Conservation (phyloP, 2,113 vertebrate genomes). For the Pyrgilauda ruficollis region DNA sequence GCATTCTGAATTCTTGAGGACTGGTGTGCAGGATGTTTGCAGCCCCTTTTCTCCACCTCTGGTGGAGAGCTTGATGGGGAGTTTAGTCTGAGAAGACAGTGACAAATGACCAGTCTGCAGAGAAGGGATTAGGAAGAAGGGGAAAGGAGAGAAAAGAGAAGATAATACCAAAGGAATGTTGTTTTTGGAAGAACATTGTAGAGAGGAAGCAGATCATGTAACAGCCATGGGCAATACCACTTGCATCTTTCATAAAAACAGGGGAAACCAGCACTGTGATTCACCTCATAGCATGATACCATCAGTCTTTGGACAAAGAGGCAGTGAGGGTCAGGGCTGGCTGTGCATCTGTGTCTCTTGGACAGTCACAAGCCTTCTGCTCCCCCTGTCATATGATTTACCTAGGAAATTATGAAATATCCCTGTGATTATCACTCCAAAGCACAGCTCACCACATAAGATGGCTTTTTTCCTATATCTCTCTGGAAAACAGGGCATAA, state of each 20-base stretch:
- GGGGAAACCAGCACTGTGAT: background rate
- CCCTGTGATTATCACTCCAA: background rate
- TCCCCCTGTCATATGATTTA: background rate
- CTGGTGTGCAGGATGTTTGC: background rate
- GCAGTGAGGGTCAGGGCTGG: background rate
- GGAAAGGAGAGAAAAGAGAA: slow-evolving; percentile 11
- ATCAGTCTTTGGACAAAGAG: background rate
- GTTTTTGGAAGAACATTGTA: slow-evolving; percentile 38
- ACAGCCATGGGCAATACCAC: slow-evolving; percentile 26
- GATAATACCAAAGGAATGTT: slow-evolving; percentile 48
- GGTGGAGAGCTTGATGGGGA: background rate
- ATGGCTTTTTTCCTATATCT: background rate
- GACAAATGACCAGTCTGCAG: background rate
- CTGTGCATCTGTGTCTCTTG: background rate
- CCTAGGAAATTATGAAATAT: background rate
- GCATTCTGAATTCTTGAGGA: background rate
- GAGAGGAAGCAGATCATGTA: slow-evolving; percentile 37
- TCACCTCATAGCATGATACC: background rate
- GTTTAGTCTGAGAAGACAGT: background rate
- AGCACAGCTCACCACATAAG: background rate
- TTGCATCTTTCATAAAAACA: slow-evolving; percentile 13
- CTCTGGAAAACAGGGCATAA: background rate
- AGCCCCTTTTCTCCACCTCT: background rate
- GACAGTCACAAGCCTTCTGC: background rate
- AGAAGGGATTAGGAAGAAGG: slow-evolving; percentile 11